Percentiles rank a stretch among this genome's conserved stretches.
These are phyloP conservation scores for Eudyptes chrysolophus DNA, from an alignment of 2,113 vertebrate genomes.

Conservation along the genomic window DNA sequence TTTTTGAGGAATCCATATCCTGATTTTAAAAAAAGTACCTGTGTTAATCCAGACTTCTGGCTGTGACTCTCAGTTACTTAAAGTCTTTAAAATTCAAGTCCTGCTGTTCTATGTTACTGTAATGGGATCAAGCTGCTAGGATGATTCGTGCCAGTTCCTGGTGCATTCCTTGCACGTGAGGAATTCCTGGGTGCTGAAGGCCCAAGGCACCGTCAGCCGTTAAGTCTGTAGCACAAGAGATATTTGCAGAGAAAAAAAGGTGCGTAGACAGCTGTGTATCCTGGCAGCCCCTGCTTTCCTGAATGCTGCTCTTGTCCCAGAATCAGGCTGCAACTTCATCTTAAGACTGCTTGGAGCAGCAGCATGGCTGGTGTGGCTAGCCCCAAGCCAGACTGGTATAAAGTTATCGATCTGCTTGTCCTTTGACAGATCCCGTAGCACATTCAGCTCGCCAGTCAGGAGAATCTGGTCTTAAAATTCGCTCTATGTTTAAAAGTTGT, in stretches of 20 bases:
- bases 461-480: not conserved
- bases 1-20: not conserved
- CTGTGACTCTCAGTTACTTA: not conserved
- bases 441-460: not conserved
- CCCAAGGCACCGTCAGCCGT: accelerated
- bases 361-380: not conserved
- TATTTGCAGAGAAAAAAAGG: not conserved
- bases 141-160: not conserved
- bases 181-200: not conserved
- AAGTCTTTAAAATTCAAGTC: not conserved
- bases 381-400: accelerated
- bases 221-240: not conserved
- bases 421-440: not conserved
- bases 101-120: not conserved
- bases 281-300: not conserved
- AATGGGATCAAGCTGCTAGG: not conserved
- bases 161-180: not conserved
- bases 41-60: not conserved
- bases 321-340: not conserved
- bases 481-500: not conserved
- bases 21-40: not conserved
- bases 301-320: not conserved
- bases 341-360: not conserved
- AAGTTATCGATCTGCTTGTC: too few species aligned
- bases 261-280: not conserved